These are phyloP conservation scores for Taenioides sp. DNA, from an alignment of 2,797 vertebrate genomes.

Conservation along the genomic window DNA sequence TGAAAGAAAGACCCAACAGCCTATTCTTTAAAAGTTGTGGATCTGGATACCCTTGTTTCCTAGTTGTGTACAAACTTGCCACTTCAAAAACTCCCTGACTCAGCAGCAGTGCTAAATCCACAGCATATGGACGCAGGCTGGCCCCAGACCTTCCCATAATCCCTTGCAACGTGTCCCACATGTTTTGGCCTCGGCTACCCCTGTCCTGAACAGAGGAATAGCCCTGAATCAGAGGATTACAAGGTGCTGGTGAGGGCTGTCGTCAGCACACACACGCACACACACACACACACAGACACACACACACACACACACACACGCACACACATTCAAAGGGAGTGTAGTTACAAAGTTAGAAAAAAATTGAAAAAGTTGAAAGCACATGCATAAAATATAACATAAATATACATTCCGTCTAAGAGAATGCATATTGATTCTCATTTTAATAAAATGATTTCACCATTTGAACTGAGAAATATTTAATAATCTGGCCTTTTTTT, in stretches of 20 bases:
- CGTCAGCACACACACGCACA: conserved; percentile 45
- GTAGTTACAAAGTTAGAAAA: not conserved
- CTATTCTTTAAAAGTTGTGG: not conserved
- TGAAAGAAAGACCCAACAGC: not conserved
- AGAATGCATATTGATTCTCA: no score
- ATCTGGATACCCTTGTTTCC: not conserved
- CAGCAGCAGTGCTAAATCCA: conserved; percentile 44
- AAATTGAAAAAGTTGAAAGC: no score
- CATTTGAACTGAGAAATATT: no score
- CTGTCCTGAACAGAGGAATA: conserved; percentile 28
- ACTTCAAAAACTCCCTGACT: conserved; percentile 39
- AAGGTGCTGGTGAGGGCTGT: conserved; percentile 25
- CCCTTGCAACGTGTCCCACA: conserved; percentile 45
- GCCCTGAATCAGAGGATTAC: conserved; percentile 50
- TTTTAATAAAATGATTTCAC: no score
- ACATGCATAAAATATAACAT: no score
- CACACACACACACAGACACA: conserved; percentile 23
- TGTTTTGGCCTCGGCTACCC: conserved; percentile 42
- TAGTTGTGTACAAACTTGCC: not conserved
- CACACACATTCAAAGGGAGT: conserved; percentile 15
- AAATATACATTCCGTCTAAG: no score
- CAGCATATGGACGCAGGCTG: conserved; percentile 12
- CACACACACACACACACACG: conserved; percentile 31
- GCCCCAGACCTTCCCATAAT: conserved; percentile 47
- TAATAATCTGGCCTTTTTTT: no score